Conservation (phyloP, 2,113 vertebrate genomes). For the Uria lomvia region DNA sequence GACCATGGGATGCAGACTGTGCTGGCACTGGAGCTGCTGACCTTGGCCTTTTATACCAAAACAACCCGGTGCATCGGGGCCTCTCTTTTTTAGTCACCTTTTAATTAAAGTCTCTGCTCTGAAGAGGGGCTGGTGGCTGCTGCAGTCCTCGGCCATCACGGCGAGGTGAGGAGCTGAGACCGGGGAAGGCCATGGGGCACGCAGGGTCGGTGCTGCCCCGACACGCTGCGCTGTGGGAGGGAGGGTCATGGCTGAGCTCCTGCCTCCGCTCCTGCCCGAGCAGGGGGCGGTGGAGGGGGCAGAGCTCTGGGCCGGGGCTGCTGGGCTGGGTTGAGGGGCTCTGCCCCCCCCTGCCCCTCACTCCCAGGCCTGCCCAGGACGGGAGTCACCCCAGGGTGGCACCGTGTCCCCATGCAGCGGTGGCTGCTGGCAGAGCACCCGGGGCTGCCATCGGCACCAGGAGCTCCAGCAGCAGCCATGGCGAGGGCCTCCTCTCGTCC, state of each 20-base stretch:
- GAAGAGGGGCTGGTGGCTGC: not conserved
- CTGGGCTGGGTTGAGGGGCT: not conserved
- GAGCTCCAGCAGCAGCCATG: not conserved
- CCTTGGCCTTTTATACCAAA: not conserved
- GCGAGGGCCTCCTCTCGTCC: too few species aligned
- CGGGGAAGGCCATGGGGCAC: accelerated
- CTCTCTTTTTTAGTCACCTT: conserved; percentile 6
- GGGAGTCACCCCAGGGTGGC: not conserved
- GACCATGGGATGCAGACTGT: not conserved
- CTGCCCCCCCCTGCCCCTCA: not conserved
- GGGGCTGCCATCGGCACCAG: accelerated
- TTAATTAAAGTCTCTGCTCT: not conserved
- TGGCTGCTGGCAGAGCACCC: not conserved
- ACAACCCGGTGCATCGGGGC: not conserved
- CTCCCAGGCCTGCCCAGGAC: not conserved
- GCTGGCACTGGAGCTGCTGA: not conserved
- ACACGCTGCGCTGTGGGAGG: accelerated
- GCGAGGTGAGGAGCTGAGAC: not conserved
- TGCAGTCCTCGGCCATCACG: accelerated
- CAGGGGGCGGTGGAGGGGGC: not conserved
- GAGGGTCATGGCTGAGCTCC: accelerated
- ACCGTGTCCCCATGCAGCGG: accelerated
- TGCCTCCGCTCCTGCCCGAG: not conserved
- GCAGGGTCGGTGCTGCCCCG: accelerated
- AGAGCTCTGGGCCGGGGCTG: not conserved